Base-by-base conservation (phyloP, 2,113 vertebrate species). In the Malurus cyaneus region DNA sequence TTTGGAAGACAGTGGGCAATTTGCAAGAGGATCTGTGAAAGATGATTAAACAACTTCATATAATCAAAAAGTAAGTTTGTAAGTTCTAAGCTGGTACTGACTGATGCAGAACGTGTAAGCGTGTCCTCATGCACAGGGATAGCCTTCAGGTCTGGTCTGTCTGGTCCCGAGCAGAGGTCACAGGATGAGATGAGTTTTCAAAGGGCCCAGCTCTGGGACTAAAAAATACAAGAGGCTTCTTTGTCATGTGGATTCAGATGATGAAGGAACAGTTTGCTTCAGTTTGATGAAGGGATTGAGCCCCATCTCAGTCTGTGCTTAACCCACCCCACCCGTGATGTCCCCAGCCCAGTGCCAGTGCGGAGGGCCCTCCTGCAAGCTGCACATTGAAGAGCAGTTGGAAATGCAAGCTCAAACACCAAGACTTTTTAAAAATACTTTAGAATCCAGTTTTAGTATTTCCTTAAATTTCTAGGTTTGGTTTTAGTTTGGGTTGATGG, bases 161-260 rank as follows among this genome's bases (percentile, higher is more conserved):
- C 31, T 42, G 21, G 13, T 79, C 47, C 34, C 65, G 54, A 26
- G 52, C 39, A 79, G 42, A 39, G 2, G 3, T 15, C 23, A 18
- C 50, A 74, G 46, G 46, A 70, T 5, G 56, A 19, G 32, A 62
- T 0, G 2, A 31, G 28, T 25, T 74, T 81, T 53, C 56, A 67
- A 61, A 44, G n/a, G 44, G 7, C 71, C 16, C 19, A 3, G 18
- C 23, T 85, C 56, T 54, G 23, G 34, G 71, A 62, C 12, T n/a
- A 2, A 46, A 81, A 61, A 23, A 13, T n/a, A n/a, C n/a, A n/a
- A n/a, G n/a, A n/a, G n/a, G n/a, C n/a, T n/a, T 2, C 56, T 67
- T 74, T 57, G 44, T 86, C 26, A 4, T 0, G 0, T 36, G n/a
- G 56, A 12, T 0, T 6, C 49, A 47, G 49, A 8, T 0, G 1